Evolutionary conservation across 2,113 vertebrate species (phyloP).

Genomic region (Eptesicus fuscus): DNA sequence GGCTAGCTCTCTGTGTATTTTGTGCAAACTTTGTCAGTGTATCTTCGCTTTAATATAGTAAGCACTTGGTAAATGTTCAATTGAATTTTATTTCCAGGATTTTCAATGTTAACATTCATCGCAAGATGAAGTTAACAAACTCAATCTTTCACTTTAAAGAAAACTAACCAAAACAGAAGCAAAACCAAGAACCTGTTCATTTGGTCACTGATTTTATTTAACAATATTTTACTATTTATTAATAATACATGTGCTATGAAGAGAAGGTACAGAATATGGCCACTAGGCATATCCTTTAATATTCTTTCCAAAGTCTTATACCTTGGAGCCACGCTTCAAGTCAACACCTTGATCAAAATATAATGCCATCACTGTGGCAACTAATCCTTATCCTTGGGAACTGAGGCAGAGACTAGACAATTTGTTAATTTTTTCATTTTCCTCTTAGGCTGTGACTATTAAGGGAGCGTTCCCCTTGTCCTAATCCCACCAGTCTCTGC

Average conservation of each 20-base stretch:
- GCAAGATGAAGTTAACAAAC: neutral
- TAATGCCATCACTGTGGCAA: neutral
- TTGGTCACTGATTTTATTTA: neutral
- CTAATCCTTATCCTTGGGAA: neutral
- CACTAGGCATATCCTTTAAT: neutral
- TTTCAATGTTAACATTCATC: neutral
- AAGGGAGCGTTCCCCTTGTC: neutral
- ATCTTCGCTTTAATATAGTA: neutral
- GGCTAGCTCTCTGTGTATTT: neutral
- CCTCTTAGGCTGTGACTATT: neutral
- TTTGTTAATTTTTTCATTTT: neutral
- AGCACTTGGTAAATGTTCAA: neutral
- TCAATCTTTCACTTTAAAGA: neutral
- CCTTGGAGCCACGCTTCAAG: neutral
- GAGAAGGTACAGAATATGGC: neutral
- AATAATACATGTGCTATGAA: neutral
- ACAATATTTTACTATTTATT: neutral
- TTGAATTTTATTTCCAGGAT: neutral
- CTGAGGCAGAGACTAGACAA: neutral
- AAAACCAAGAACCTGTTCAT: neutral
- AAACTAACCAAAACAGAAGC: neutral
- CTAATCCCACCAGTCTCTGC: neutral
- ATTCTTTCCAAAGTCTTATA: neutral
- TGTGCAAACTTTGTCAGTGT: neutral
- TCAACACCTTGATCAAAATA: neutral